Percentiles rank a stretch among this genome's conserved stretches.
phyloP scores from a whole-genome alignment of 2,113 vertebrate species.

The Diadophis punctatus region DNA sequence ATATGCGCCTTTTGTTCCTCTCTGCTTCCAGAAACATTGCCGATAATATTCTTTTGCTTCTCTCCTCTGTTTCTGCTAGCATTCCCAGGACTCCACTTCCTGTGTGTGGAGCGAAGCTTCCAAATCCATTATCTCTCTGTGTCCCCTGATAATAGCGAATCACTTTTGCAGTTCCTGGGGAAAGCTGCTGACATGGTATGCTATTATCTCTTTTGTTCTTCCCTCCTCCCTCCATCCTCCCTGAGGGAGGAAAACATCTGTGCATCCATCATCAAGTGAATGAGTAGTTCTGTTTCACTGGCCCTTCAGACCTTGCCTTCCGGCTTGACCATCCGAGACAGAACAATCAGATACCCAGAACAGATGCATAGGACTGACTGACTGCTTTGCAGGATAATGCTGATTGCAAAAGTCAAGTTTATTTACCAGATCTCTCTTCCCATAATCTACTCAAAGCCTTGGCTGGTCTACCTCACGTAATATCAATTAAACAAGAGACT shows the following conservation, averaged over 20 bases:
- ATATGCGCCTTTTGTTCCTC: neutral
- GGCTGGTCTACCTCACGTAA: neutral
- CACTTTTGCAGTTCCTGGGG: conserved; percentile 47
- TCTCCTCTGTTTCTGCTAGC: neutral
- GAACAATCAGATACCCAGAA: conserved; percentile 6
- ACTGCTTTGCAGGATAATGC: conserved; percentile 1
- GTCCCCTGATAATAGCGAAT: conserved; percentile 51
- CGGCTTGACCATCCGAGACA: conserved; percentile 15
- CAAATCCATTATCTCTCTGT: conserved; percentile 41
- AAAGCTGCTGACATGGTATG: conserved; percentile 52
- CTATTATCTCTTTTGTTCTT: conserved; percentile 52
- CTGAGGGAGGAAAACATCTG: conserved; percentile 53
- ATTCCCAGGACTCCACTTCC: conserved; percentile 52
- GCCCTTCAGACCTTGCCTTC: conserved; percentile 28
- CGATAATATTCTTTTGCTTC: conserved; percentile 11
- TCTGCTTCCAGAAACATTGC: conserved; percentile 1
- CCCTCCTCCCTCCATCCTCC: conserved; percentile 54
- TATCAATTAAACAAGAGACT: neutral
- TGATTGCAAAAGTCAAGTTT: neutral
- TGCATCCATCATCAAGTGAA: conserved; percentile 35
- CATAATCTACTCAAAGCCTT: neutral
- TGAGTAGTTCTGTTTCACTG: conserved; percentile 33
- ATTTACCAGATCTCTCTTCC: neutral
- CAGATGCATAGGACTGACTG: conserved; percentile 23
- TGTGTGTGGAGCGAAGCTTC: conserved; percentile 19